phyloP scores from a whole-genome alignment of 2,797 vertebrate species.

The Vireo griseus region DNA sequence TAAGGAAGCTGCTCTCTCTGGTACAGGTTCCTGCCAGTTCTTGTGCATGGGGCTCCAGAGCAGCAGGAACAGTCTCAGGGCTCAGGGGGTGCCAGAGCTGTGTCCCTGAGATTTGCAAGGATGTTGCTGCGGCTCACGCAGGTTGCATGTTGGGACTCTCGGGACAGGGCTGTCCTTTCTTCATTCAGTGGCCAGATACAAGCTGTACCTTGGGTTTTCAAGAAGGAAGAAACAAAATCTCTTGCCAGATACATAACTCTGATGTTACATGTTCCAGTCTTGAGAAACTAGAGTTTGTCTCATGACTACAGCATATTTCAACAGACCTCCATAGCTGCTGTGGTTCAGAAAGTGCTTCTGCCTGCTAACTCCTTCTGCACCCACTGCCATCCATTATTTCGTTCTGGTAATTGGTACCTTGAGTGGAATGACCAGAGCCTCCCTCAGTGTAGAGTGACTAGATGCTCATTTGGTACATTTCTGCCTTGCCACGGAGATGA shows the following conservation, averaged over 20 bases:
- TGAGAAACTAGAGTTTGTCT: not conserved
- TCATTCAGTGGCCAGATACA: not conserved
- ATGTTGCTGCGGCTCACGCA: not conserved
- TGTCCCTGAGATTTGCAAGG: not conserved
- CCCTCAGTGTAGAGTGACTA: not conserved
- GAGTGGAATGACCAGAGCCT: no score
- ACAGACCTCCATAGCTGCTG: accelerated
- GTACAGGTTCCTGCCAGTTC: not conserved
- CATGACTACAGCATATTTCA: not conserved
- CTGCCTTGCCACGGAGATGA: not conserved
- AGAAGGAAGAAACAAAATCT: not conserved
- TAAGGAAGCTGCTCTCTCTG: not conserved
- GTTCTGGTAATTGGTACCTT: not conserved
- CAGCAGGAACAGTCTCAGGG: not conserved
- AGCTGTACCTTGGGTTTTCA: not conserved
- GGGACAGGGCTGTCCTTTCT: not conserved
- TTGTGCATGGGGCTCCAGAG: accelerated
- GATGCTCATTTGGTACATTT: not conserved
- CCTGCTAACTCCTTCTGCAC: not conserved
- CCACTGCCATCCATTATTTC: not conserved
- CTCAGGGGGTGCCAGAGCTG: not conserved
- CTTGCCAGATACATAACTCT: not conserved
- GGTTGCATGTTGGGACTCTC: not conserved
- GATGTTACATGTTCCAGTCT: not conserved
- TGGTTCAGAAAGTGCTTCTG: not conserved